Evolutionary conservation across 1,140 invertebrate genomes (phyloP).

Genomic region (Temnothorax nylanderi): DNA sequence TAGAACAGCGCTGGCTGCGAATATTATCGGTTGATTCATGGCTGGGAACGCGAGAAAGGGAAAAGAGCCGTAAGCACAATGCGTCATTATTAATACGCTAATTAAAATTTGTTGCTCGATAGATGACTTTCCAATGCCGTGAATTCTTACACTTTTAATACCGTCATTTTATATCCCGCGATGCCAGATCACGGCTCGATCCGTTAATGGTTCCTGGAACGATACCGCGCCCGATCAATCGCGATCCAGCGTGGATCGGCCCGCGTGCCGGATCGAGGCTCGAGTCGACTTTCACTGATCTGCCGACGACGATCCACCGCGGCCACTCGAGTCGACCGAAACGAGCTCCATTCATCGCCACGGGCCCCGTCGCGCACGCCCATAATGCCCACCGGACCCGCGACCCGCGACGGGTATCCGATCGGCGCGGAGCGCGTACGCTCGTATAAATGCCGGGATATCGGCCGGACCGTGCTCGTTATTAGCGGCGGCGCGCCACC

Average conservation of each 20-base stretch:
- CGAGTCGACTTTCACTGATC: constrained; percentile 78
- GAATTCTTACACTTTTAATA: not conserved
- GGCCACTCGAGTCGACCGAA: constrained; percentile 51
- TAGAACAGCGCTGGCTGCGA: not conserved
- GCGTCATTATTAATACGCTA: constrained; percentile 2
- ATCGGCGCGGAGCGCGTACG: not conserved
- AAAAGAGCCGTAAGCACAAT: not conserved
- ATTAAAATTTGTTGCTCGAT: constrained; percentile 3
- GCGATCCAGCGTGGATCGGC: constrained; percentile 21
- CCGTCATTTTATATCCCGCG: not conserved
- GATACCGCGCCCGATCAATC: constrained; percentile 24
- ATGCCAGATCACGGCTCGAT: not conserved
- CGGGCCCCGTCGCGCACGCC: constrained; percentile 34
- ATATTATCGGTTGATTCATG: constrained; percentile 3
- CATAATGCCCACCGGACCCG: constrained; percentile 30
- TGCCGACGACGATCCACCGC: constrained; percentile 59
- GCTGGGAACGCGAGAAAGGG: not conserved
- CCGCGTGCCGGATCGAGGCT: constrained; percentile 32
- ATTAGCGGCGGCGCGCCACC: constrained; percentile 58
- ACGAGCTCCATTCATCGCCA: constrained; percentile 71
- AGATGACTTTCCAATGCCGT: not conserved
- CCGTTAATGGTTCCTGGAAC: not conserved
- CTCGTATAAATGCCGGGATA: constrained; percentile 44
- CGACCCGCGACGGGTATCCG: constrained; percentile 21
- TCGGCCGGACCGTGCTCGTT: constrained; percentile 51